These are phyloP conservation scores for Rhyacophila evoluta DNA, from an alignment of 2,888 invertebrate genomes.

Conservation along the genomic window DNA sequence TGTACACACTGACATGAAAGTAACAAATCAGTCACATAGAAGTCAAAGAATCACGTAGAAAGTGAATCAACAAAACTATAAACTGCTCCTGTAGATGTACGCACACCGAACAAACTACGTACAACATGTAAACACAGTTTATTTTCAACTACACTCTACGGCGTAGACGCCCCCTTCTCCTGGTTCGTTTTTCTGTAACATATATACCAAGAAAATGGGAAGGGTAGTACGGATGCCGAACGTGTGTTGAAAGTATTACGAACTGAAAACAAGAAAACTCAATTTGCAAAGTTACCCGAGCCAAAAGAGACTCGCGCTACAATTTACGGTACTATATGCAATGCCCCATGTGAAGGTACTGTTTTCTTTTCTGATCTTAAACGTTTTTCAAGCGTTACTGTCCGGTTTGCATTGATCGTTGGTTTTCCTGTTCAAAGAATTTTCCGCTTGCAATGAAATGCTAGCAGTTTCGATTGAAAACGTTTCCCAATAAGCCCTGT, in stretches of 20 bases:
- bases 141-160: constrained; percentile 22
- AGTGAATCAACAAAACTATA: constrained; percentile 24
- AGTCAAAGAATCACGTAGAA: constrained; percentile 19
- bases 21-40: constrained; percentile 12
- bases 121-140: constrained; percentile 24
- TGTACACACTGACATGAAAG: not conserved
- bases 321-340: constrained; percentile 46
- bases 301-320: constrained; percentile 36
- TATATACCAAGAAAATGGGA: constrained; percentile 14
- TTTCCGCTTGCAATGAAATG: not conserved
- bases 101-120: constrained; percentile 5
- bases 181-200: constrained; percentile 15
- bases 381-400: not conserved
- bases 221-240: constrained; percentile 18
- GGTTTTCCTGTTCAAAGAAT: not conserved
- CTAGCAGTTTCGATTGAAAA: not conserved
- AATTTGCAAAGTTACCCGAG: constrained; percentile 52
- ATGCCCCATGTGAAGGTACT: constrained; percentile 31
- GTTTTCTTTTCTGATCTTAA: constrained; percentile 33
- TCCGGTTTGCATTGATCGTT: not conserved
- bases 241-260: constrained; percentile 54
- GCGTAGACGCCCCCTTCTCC: not conserved
- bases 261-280: constrained; percentile 54
- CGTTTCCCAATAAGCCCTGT: not conserved
- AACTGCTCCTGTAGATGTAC: constrained; percentile 3